phyloP scores from a whole-genome alignment of 2,888 invertebrate genomes.

The Conchocele bisecta region DNA sequence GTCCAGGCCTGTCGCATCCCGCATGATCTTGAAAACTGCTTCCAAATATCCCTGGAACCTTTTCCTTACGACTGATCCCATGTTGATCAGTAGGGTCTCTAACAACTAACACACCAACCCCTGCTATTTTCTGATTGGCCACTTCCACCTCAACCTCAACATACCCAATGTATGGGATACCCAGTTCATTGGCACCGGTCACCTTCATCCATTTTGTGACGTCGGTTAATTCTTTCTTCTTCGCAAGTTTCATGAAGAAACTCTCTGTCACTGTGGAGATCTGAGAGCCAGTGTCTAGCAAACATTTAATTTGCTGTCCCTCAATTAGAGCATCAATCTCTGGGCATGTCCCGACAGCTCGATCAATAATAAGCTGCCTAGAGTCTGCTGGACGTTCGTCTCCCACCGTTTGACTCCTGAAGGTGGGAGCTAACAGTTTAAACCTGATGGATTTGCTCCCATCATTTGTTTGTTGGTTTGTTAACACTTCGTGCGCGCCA shows the following conservation, averaged over 20 bases:
- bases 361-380: background rate
- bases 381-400: background rate
- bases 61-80: background rate
- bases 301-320: background rate
- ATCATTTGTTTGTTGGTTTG: no score
- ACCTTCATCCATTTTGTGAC: conserved; percentile 4
- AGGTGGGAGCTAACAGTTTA: background rate
- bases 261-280: background rate
- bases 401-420: background rate
- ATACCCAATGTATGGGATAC: background rate
- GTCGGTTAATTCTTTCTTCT: background rate
- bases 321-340: background rate
- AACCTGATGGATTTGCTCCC: no score
- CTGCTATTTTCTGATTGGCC: background rate
- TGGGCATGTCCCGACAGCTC: background rate
- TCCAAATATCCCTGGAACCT: background rate
- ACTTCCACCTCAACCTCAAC: background rate
- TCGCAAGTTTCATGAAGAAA: background rate
- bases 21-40: background rate
- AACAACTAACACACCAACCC: background rate
- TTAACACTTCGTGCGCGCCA: no score
- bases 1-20: no score
- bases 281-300: background rate
- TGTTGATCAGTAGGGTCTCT: background rate
- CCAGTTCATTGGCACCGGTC: background rate